Percentiles rank a stretch among this genome's conserved stretches.
These are phyloP conservation scores for Ctenopoma multispine DNA, from an alignment of 2,797 vertebrate genomes.

Conservation along the genomic window DNA sequence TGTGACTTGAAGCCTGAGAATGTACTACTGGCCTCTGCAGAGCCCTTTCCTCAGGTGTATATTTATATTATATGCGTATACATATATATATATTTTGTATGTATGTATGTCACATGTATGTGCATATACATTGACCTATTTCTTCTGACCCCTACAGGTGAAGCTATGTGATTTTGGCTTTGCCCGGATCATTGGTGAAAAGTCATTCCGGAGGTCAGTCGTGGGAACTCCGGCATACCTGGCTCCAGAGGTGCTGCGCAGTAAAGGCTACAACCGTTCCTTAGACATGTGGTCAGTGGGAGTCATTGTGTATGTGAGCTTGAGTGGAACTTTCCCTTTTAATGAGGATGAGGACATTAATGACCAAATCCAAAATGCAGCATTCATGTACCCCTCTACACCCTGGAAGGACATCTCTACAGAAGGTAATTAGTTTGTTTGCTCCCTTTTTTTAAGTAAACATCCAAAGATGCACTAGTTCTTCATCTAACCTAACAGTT, in stretches of 20 bases:
- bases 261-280: conserved; percentile 98
- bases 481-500: neutral
- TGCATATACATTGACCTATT: neutral
- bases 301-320: conserved; percentile 96
- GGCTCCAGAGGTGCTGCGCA: conserved; percentile 95
- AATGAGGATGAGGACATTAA: conserved; percentile 99
- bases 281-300: conserved; percentile 99
- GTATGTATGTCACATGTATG: neutral
- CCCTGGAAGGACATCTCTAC: conserved; percentile 97
- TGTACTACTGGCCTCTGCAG: conserved; percentile 95
- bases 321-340: conserved; percentile 97
- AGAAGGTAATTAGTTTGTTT: conserved; percentile 84
- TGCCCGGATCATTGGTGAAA: conserved; percentile 98
- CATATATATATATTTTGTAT: neutral
- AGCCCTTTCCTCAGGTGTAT: conserved; percentile 95
- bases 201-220: conserved; percentile 97
- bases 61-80: neutral
- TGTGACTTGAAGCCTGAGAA: conserved; percentile 99
- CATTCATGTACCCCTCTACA: conserved; percentile 97
- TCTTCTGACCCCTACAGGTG: conserved; percentile 82
- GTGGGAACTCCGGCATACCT: conserved; percentile 97
- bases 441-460: neutral
- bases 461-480: neutral
- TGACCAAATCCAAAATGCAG: conserved; percentile 98
- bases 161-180: conserved; percentile 98